phyloP scores from a whole-genome alignment of 23 tunicate genomes.

The Halocynthia roretzi region DNA sequence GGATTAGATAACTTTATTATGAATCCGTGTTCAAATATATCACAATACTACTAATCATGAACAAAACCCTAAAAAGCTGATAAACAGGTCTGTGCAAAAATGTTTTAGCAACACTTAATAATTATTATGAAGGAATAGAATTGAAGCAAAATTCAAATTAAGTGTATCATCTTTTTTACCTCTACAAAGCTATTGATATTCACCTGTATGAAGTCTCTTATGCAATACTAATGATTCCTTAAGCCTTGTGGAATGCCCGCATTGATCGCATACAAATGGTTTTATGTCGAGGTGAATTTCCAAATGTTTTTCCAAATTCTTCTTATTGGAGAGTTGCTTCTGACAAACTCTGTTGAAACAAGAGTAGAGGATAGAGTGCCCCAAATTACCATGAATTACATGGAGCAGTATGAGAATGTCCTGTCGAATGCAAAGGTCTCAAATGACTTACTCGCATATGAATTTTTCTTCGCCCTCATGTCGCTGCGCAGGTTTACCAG shows the following conservation, averaged over 20 bases:
- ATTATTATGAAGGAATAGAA: no score
- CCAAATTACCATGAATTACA: no score
- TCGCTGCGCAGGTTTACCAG: constrained; percentile 47
- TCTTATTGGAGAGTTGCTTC: constrained; percentile 54
- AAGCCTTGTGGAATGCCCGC: constrained; percentile 69
- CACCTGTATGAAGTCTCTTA: constrained; percentile 85
- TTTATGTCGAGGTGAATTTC: constrained; percentile 71
- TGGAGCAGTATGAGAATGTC: no score
- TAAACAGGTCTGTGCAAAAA: neutral
- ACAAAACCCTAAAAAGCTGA: neutral
- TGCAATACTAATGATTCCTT: constrained; percentile 89
- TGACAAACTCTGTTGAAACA: constrained; percentile 43
- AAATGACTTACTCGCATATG: constrained; percentile 48
- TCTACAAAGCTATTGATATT: neutral
- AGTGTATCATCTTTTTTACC: neutral
- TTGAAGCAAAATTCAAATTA: no score
- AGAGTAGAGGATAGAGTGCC: no score
- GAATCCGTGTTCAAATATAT: neutral
- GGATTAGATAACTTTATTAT: neutral
- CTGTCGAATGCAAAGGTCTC: no score
- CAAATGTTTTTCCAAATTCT: constrained; percentile 78
- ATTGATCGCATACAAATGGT: constrained; percentile 59
- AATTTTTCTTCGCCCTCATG: constrained; percentile 22
- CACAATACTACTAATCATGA: neutral
- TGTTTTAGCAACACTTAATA: no score